phyloP scores from a whole-genome alignment of 2,888 invertebrate genomes.

The Griposia aprilina region DNA sequence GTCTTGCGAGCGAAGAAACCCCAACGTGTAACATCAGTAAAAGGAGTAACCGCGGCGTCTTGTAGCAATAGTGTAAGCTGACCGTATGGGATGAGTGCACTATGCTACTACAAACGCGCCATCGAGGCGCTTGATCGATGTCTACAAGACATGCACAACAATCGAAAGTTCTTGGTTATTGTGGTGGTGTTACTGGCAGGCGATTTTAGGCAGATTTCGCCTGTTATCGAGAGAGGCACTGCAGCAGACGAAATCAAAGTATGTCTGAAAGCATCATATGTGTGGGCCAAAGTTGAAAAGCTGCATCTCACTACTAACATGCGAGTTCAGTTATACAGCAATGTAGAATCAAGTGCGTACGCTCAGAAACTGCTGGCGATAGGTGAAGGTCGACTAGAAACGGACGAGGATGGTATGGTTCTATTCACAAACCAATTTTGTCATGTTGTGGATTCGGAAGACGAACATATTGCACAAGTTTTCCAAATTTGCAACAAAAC shows the following conservation, averaged over 20 bases:
- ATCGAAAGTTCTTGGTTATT: not conserved
- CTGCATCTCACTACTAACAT: not conserved
- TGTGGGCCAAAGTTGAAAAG: not conserved
- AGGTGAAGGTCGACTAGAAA: not conserved
- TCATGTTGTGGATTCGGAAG: not conserved
- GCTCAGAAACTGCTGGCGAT: not conserved
- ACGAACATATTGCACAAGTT: not conserved
- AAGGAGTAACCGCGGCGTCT: not conserved
- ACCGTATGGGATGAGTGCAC: slow-evolving; percentile 18
- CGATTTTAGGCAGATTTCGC: no score
- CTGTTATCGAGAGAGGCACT: not conserved
- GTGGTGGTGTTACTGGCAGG: no score
- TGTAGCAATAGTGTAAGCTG: slow-evolving; percentile 1
- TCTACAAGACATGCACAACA: not conserved
- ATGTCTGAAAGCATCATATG: not conserved
- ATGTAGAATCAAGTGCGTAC: not conserved
- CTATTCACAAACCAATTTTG: slow-evolving; percentile 3
- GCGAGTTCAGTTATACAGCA: not conserved
- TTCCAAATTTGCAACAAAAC: no score
- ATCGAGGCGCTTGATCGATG: not conserved
- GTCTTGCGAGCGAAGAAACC: slow-evolving; percentile 11
- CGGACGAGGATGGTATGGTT: not conserved
- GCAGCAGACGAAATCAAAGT: not conserved
- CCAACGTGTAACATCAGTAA: slow-evolving; percentile 13
- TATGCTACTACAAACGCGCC: slow-evolving; percentile 6